Base-by-base conservation (phyloP, 2,113 vertebrate species). In the Xenus cinereus region DNA sequence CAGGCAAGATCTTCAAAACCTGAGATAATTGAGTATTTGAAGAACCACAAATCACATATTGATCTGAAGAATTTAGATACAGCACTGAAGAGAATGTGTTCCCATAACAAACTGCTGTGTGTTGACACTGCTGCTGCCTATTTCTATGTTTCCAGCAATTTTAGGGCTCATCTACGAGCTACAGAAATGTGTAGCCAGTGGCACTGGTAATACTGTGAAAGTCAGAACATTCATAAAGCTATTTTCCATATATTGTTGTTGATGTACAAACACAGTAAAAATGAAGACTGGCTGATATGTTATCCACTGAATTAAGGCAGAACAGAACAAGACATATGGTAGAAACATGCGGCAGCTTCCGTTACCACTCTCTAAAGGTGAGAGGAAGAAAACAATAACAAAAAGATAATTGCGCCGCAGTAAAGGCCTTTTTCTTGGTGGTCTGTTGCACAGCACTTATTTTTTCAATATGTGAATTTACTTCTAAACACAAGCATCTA, bases 1-100 rank as follows among this genome's bases (percentile, higher is more conserved):
- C 89, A 95, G 82, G 72, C 82, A 97, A 97, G 37, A 90, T 94
- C 87, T 96, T 97, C 95, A 95, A 97, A 95, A 96, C 91, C 62
- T 91, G 68, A 95, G 82, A 97, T 97, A 97, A 98, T 80, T 94
- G 82, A 96, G 81, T 96, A 96, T 97, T 95, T 96, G 87, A 97
- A 97, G 81, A 97, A 95, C 57, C 74, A 95, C 84, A 97, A 89
- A 94, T 96, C 91, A 96, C 90, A 35, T 88, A 96, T 88, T 96
- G 96, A 95, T 96, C 84, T 92, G 62, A 56, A 91, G 87, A 97
- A 96, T 97, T 96, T 87, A 95, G 84, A 91, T 54, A 68, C 20
- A 74, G 14, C 64, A 60, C 85, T 95, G 86, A 80, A 83, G 73
- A 90, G 77, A 95, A 87, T 39, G 60, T 71, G 51, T 83, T 96